Percentiles rank a stretch among this genome's conserved stretches.
Evolutionary conservation across 2,888 invertebrate genomes (phyloP).

Genomic region (Charanyca ferruginea): DNA sequence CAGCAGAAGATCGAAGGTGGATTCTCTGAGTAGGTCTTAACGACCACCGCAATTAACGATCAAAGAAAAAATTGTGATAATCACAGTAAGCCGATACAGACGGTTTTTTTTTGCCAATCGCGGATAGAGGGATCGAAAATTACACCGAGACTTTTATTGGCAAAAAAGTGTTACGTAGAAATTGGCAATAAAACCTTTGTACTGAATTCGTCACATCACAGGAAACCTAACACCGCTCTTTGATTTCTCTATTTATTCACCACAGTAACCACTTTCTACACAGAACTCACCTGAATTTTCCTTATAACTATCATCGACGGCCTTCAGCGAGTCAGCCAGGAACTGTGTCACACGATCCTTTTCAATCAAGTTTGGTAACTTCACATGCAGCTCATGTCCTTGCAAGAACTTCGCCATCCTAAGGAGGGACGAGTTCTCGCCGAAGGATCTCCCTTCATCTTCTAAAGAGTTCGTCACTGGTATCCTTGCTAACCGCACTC

Average conservation of each 20-base stretch:
- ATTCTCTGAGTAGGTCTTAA: not conserved
- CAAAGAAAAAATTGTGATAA: not conserved
- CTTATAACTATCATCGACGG: conserved; percentile 86
- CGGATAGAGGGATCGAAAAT: too few species aligned
- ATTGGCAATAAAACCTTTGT: not conserved
- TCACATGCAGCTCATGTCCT: conserved; percentile 94
- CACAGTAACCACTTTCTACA: conserved; percentile 15
- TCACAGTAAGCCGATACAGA: not conserved
- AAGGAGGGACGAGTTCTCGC: conserved; percentile 90
- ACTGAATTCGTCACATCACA: not conserved
- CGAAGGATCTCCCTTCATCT: conserved; percentile 86
- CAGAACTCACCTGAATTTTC: conserved; percentile 87
- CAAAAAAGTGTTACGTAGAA: not conserved
- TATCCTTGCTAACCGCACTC: conserved; percentile 92
- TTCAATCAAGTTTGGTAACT: conserved; percentile 93
- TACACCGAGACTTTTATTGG: not conserved
- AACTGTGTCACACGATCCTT: conserved; percentile 92
- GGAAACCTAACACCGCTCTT: not conserved
- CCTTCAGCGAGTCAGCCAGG: conserved; percentile 88
- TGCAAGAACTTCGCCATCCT: conserved; percentile 93
- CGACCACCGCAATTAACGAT: not conserved
- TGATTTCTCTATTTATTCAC: not conserved
- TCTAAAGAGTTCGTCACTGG: conserved; percentile 86
- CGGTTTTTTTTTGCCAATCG: not conserved
- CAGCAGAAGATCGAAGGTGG: not conserved